A percentile compares a stretch with the other conserved stretches of the same genome.
Conservation (phyloP, 92 coral and sea anemone species). For the Diadumene lineata region DNA sequence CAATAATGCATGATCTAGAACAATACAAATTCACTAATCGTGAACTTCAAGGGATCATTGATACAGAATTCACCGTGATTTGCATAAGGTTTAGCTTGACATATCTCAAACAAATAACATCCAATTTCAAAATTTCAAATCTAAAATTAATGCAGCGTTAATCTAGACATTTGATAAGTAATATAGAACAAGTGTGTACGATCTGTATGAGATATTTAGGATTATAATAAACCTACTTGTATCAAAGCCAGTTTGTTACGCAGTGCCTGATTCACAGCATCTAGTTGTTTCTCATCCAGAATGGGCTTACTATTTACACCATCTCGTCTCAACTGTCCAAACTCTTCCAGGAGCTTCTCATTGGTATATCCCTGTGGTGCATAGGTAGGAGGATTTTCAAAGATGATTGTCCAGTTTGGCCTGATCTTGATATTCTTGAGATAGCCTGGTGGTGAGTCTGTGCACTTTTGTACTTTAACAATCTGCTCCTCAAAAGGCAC, state of each 20-base stretch:
- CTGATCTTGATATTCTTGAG: constrained; percentile 26
- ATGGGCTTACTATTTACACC: neutral
- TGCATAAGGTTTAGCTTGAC: too few species aligned
- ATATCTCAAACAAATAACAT: too few species aligned
- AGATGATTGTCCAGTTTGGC: constrained; percentile 75
- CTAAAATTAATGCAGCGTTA: too few species aligned
- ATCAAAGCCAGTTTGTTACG: constrained; percentile 60
- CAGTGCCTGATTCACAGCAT: constrained; percentile 65
- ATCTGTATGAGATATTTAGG: too few species aligned
- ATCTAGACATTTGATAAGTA: too few species aligned
- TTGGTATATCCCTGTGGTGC: neutral
- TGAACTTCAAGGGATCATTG: too few species aligned
- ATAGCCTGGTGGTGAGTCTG: constrained; percentile 50
- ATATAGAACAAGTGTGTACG: too few species aligned
- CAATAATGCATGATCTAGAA: too few species aligned
- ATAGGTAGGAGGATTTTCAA: neutral
- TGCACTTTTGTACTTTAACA: constrained; percentile 30
- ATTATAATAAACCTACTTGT: constrained; percentile 51
- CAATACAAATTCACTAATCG: too few species aligned
- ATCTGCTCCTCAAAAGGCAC: constrained; percentile 62
- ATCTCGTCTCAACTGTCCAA: constrained; percentile 14
- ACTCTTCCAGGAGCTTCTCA: constrained; percentile 35
- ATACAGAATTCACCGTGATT: too few species aligned
- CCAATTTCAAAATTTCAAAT: too few species aligned
- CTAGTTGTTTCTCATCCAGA: constrained; percentile 70